Evolutionary conservation across 2,888 invertebrate species (phyloP).

Genomic region (Opisthograptis luteolata): DNA sequence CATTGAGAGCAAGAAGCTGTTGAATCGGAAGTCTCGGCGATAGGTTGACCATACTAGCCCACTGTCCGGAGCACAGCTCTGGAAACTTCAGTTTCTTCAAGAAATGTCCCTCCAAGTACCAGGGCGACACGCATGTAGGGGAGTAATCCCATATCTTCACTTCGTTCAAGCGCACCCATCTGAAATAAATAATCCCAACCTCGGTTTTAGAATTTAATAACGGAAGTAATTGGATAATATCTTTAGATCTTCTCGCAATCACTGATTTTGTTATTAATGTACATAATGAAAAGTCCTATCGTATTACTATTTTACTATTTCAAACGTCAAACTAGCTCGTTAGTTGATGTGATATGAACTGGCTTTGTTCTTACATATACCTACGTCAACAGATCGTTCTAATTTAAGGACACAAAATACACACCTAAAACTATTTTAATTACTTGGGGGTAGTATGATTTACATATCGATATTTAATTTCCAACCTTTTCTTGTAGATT

Average conservation of each 20-base stretch:
- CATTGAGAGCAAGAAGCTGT: conserved; percentile 75
- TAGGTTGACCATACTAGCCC: conserved; percentile 90
- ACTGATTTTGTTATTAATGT: conserved; percentile 1
- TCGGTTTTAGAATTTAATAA: conserved; percentile 7
- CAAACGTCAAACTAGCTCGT: not conserved
- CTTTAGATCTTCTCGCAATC: not conserved
- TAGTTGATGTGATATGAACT: not conserved
- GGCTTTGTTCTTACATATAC: too few relatives aligned
- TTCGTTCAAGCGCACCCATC: conserved; percentile 87
- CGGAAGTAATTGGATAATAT: conserved; percentile 15
- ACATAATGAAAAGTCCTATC: not conserved
- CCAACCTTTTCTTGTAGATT: too few relatives aligned
- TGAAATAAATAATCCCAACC: conserved; percentile 54
- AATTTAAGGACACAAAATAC: not conserved
- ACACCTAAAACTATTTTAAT: too few relatives aligned
- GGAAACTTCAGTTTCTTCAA: conserved; percentile 88
- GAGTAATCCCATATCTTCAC: conserved; percentile 88
- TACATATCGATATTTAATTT: too few relatives aligned
- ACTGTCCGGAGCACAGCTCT: conserved; percentile 90
- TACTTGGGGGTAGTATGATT: too few relatives aligned
- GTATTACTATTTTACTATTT: not conserved
- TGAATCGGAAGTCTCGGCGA: conserved; percentile 86
- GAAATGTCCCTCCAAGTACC: conserved; percentile 87
- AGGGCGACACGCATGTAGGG: conserved; percentile 89
- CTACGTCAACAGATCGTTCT: too few relatives aligned